Base-by-base conservation (phyloP, 2,113 vertebrate species). In the Dasypus novemcinctus region DNA sequence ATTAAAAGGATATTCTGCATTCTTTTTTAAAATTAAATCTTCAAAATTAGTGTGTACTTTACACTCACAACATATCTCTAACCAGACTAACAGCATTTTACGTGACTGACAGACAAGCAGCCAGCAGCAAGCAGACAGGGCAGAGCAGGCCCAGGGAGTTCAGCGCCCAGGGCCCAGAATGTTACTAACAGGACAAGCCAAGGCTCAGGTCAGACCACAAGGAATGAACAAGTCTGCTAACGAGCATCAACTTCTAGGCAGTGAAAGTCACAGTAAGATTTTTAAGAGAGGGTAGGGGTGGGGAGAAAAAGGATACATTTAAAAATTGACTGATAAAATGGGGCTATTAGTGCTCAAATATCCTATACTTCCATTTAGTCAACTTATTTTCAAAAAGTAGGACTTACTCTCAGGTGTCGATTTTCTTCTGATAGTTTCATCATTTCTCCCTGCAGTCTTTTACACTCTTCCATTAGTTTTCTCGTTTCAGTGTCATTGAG, bases 401-500 rank as follows among this genome's bases (percentile, higher is more conserved):
- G 96, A 98, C 98, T 98, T 98, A 99, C 99, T 99, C 99, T 99
- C 98, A 99, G 98, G 97, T 99, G 99, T 96, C 99, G 98, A 97
- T 99, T 99, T 98, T 99, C 99, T 38, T 99, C 99, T 6, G 98
- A 97, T 90, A 99, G 97, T 98, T 99, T 99, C 98, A 98, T 98
- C 80, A 99, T 96, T 96, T 99, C 99, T 38, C 97, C 54, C 96
- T 99, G 99, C 98, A 99, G 98, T 98, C 99, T 99, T 99, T 99
- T 99, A 98, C 99, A 99, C 89, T 99, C 99, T 90, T 99, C 99
- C 98, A 99, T 94, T 20, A 99, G 97, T 90, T 99, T 99, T 98
- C 99, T 99, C 97, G 99, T 98, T 98, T 99, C 99, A 0, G 98
- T 95, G 21, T 99, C 99, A 49, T 99, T 99, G 90, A 98, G 97